Base-by-base conservation (phyloP, 2,797 vertebrate species). In the Coccyzus lansbergi region DNA sequence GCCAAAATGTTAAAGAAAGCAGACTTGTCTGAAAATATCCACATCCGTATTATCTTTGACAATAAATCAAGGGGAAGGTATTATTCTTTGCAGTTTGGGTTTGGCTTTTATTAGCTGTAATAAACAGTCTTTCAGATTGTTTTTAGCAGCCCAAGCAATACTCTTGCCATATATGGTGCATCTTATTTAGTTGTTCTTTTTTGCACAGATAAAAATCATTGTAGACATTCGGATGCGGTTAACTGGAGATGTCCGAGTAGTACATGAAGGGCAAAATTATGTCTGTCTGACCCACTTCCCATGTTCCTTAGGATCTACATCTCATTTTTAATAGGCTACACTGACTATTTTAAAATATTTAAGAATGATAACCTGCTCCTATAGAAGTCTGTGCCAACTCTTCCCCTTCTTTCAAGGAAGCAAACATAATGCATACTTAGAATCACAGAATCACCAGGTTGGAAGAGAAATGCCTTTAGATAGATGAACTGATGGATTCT, bases 101-200 rank as follows among this genome's bases (percentile, higher is more conserved):
- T 38, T 79, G 77, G 67, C 42, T 92, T 96, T 94, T 93, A 55
- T 79, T 88, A 81, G 36, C 58, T 85, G 52, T 51, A 75, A 76
- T 75, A 72, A 91, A 52, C 31, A 70, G n/a, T 59, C 55, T 52
- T 62, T 67, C 3, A 9, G 71, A 48, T 84, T 58, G 63, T 65
- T 76, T 86, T 87, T 36, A 92, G 69, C 58, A 89, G 22, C 48
- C 59, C 19, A 58, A 59, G 74, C 33, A 82, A 62, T 25, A 46
- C 31, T 69, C 52, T 79, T 60, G 46, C 92, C 74, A 52, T 83
- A 75, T 77, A 92, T 42, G 81, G 80, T 91, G 21, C 36, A 82
- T 60, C 72, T 64, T 83, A 60, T 55, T 76, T 94, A 69, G 44
- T 9, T 13, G 5, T 28, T 44, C 16, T 10, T 60, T 59, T 85